phyloP scores from a whole-genome alignment of 2,113 vertebrate genomes.

The Patagioenas fasciata region DNA sequence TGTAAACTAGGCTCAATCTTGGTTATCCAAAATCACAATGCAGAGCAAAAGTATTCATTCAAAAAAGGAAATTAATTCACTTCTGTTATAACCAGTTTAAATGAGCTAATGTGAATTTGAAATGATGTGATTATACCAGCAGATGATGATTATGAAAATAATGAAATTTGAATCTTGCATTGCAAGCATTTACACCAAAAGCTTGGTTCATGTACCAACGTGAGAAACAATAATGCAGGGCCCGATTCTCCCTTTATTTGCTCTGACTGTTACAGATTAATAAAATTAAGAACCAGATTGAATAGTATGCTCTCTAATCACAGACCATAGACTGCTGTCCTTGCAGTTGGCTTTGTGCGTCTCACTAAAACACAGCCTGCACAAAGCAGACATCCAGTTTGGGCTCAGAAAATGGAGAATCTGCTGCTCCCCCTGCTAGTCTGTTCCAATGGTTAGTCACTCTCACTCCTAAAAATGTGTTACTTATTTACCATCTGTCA shows the following conservation, averaged over 20 bases:
- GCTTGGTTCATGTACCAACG: neutral
- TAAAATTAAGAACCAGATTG: neutral
- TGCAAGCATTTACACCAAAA: neutral
- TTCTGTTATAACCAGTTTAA: neutral
- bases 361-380: conserved; percentile 2
- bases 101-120: neutral
- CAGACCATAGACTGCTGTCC: neutral
- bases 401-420: neutral
- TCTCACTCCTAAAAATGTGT: conserved; percentile 44
- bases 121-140: neutral
- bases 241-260: neutral
- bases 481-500: conserved; percentile 57
- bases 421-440: conserved; percentile 3
- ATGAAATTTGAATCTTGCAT: neutral
- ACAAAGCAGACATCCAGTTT: conserved; percentile 17
- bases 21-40: neutral
- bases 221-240: neutral
- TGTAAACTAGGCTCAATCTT: neutral
- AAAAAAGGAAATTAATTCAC: neutral
- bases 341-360: neutral
- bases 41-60: neutral
- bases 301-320: neutral
- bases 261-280: neutral
- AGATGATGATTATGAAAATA: neutral
- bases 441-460: conserved; percentile 50